These are phyloP conservation scores for Omphaloscelis lunosa DNA, from an alignment of 2,888 invertebrate genomes.

Conservation along the genomic window DNA sequence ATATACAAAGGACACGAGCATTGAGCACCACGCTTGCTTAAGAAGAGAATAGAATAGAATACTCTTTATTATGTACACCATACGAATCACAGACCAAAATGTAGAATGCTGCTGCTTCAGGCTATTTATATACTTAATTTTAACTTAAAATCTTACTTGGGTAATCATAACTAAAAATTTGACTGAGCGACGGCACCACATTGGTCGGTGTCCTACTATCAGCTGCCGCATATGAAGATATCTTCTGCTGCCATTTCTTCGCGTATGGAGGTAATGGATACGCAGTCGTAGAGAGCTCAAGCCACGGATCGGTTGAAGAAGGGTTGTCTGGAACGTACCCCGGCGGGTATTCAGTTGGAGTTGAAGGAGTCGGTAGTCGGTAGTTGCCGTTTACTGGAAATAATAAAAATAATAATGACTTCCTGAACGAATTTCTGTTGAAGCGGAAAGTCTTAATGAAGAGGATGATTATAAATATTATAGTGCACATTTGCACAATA, in stretches of 20 bases:
- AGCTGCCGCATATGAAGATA: too few relatives aligned
- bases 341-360: not conserved
- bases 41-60: too few relatives aligned
- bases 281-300: too few relatives aligned
- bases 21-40: too few relatives aligned
- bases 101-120: too few relatives aligned
- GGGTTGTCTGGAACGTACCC: not conserved
- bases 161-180: not conserved
- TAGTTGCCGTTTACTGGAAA: not conserved
- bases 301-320: too few relatives aligned
- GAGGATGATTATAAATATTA: too few relatives aligned
- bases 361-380: too few relatives aligned
- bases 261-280: not conserved
- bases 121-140: not conserved
- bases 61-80: too few relatives aligned
- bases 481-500: too few relatives aligned
- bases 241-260: not conserved
- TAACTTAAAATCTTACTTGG: conserved; percentile 7
- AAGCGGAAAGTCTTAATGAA: not conserved
- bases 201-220: not conserved
- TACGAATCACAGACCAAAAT: too few relatives aligned
- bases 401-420: not conserved
- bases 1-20: too few relatives aligned
- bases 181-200: not conserved
- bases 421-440: not conserved